Conservation (phyloP, 2,888 invertebrate species). For the Drosophila mercatorum region DNA sequence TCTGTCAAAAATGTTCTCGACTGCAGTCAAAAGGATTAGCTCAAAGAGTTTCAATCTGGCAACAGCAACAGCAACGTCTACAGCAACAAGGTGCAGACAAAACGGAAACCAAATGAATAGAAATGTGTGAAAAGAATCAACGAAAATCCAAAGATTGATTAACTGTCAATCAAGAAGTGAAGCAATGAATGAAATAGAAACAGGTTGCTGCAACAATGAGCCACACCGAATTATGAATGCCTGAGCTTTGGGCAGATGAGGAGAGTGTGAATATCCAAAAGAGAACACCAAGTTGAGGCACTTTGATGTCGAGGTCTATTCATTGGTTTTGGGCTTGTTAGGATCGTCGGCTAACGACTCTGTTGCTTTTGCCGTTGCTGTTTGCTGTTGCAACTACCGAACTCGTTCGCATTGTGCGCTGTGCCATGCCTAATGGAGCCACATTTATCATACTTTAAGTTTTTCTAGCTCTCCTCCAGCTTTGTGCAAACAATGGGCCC, state of each 20-base stretch:
- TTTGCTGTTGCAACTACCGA: slow-evolving; percentile 56
- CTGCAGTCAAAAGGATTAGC: slow-evolving; percentile 76
- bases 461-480: slow-evolving; percentile 34
- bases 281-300: slow-evolving; percentile 18
- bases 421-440: slow-evolving; percentile 48
- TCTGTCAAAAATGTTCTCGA: slow-evolving; percentile 62
- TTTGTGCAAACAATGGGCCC: slow-evolving; percentile 62
- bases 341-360: slow-evolving; percentile 64
- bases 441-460: slow-evolving; percentile 77
- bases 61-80: neutral
- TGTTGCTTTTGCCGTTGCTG: slow-evolving; percentile 11
- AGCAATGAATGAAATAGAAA: slow-evolving; percentile 65
- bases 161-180: slow-evolving; percentile 70
- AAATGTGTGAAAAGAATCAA: slow-evolving; percentile 70
- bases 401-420: slow-evolving; percentile 45
- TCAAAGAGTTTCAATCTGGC: slow-evolving; percentile 51
- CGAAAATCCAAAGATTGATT: slow-evolving; percentile 72
- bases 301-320: slow-evolving; percentile 13
- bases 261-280: slow-evolving; percentile 12
- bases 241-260: slow-evolving; percentile 26
- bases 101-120: slow-evolving; percentile 62
- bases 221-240: slow-evolving; percentile 66
- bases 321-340: slow-evolving; percentile 46
- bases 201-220: slow-evolving; percentile 68
- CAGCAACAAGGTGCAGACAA: slow-evolving; percentile 37